Evolutionary conservation across 2,888 invertebrate genomes (phyloP), one percentile per base, ranked within the genome.

Genomic region (Cataglyphis albicans): DNA sequence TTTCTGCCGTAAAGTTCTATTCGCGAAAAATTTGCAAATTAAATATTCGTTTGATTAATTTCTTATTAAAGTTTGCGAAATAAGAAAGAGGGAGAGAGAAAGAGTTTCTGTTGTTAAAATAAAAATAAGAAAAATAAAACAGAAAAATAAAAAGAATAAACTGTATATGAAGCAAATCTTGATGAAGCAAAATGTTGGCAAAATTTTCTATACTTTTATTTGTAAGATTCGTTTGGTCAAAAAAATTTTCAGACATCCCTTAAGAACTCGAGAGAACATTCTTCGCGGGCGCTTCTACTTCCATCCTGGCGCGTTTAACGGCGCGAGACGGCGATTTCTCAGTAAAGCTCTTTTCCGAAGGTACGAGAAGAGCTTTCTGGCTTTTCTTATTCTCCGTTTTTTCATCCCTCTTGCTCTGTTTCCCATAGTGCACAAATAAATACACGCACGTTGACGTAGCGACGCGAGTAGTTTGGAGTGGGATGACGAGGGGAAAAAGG

Each of bases 321-420:
- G 78, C 67, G 87, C 83, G 83, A 83, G 67, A 84, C 86, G 86
- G 41, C 75, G 84, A 82, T 87, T 82, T 64, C 80, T 67, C 73
- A 81, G 80, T 82, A 76, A 84, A 88, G 83, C 74, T 68, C 15
- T 80, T 38, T 63, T 25, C 38, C 63, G 74, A 86, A 84, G 75
- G 35, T 80, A 74, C 84, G 64, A 9, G 48, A 67, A 81, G 57
- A 61, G 81, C 70, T 84, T 84, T 67, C 65, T 76, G 12, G 38
- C 21, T 82, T 35, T 84, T 76, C 57, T n/a, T 55, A 38, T 38
- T 41, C 38, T 0, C 15, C 10, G 7, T 10, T 35, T 55, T n/a
- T 55, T 65, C 35, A 57, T 25, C 25, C 25, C 41, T 72, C 52
- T 25, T 38, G 38, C 29, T 65, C 12, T 75, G 65, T 38, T 52